Evolutionary conservation across 2,888 invertebrate species (phyloP), one percentile per base, ranked within the genome.

Genomic region (Odontocerum albicorne): DNA sequence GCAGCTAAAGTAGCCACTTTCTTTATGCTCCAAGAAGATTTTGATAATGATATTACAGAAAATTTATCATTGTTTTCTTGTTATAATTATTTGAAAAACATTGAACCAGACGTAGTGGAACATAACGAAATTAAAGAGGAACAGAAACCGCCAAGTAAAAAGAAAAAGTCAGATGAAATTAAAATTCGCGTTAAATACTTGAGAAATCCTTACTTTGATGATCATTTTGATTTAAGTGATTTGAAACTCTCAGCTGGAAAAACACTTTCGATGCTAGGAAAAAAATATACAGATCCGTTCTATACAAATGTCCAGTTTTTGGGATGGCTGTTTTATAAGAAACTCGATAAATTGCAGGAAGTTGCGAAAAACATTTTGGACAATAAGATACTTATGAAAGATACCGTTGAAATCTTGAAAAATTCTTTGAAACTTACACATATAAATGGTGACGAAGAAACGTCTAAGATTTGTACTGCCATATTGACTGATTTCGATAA

Each of bases 11-110:
- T 93, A 12, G 91, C 92, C 0, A 80, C 83, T 50, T 75, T 91
- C 54, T 72, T 92, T 55, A 93, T 96, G 91, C 73, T 96, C 20
- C 94, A 96, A 71, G 95, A 96, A 74, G 92, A 96, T 65, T 84
- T 84, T 64, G 78, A 79, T 8, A 84, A 92, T 74, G 82, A 84
- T 2, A 77, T 94, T 15, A 79, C 86, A 2, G 81, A 82, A 62
- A 71, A 81, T 22, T 72, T 96, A 39, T 82, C 86, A 22, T 69
- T 93, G 33, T 86, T 88, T 69, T 84, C 91, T 20, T 89, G 90
- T 68, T 84, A 85, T 63, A 86, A 84, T 64, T 90, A 86, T 68
- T 70, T 92, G 19, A 72, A 76, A 57, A 72, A 77, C 51, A 77
- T 81, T 10, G 63, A 69, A 49, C 50, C 64, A 64, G 70, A 46